These are phyloP conservation scores for Apeira syringaria DNA, from an alignment of 2,888 invertebrate species.

Conservation along the genomic window DNA sequence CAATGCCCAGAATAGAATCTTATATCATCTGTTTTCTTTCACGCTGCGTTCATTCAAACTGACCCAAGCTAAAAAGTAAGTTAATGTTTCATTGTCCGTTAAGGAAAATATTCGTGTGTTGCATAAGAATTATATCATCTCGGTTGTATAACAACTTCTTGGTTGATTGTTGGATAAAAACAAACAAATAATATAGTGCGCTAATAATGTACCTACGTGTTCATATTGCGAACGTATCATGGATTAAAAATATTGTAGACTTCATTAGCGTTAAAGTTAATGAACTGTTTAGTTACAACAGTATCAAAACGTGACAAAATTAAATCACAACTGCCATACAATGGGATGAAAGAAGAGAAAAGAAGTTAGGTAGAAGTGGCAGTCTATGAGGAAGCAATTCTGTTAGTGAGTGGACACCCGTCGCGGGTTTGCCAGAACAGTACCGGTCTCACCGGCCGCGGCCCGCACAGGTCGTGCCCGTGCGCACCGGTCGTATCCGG, in stretches of 20 bases:
- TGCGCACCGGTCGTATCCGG: background rate
- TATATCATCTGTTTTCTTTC: no score
- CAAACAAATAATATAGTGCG: no score
- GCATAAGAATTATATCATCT: no score
- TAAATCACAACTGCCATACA: conserved; percentile 59
- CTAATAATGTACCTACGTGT: background rate
- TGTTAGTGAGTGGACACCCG: conserved; percentile 33
- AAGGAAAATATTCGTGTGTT: no score
- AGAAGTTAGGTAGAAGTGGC: conserved; percentile 64
- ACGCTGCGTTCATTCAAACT: no score
- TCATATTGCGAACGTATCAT: background rate
- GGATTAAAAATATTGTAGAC: conserved; percentile 32
- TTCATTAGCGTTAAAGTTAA: conserved; percentile 67
- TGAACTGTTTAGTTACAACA: conserved; percentile 77
- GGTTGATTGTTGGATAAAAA: background rate
- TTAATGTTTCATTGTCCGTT: no score
- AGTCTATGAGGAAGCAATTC: conserved; percentile 67
- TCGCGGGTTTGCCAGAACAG: background rate
- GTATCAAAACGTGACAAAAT: conserved; percentile 64
- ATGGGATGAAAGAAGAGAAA: conserved; percentile 60
- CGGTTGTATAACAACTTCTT: no score
- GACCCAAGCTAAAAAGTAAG: no score
- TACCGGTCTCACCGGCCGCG: background rate
- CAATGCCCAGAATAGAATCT: no score
- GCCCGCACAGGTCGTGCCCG: conserved; percentile 6